Percentiles rank a stretch among this genome's conserved stretches.
Conservation (phyloP, 2,888 invertebrate species). For the Euzophera pinguis region DNA sequence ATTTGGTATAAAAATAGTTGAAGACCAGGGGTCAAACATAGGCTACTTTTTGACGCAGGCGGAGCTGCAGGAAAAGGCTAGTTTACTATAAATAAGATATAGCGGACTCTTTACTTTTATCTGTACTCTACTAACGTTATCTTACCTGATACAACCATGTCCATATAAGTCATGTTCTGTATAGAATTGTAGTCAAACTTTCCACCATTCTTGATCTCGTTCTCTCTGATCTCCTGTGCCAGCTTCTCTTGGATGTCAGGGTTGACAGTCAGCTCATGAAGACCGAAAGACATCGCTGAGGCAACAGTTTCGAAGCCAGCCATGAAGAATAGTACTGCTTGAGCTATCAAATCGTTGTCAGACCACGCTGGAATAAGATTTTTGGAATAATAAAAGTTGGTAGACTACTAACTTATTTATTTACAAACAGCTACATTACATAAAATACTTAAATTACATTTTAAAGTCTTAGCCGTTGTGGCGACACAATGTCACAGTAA, state of each 20-base stretch:
- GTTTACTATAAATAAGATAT: no score
- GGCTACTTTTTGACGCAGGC: no score
- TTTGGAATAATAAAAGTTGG: neutral
- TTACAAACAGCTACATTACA: no score
- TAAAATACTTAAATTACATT: no score
- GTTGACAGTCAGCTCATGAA: slow-evolving; percentile 47
- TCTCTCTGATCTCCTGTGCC: slow-evolving; percentile 42
- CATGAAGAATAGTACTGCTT: slow-evolving; percentile 47
- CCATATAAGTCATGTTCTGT: slow-evolving; percentile 52
- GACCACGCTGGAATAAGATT: slow-evolving; percentile 30
- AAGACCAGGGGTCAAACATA: no score
- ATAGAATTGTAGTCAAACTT: slow-evolving; percentile 64
- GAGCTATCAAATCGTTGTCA: slow-evolving; percentile 42
- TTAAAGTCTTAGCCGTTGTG: no score
- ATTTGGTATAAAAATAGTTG: no score
- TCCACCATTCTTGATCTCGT: slow-evolving; percentile 41
- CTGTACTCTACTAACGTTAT: neutral
- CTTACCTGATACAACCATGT: slow-evolving; percentile 69
- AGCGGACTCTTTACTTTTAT: no score
- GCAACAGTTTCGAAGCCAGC: slow-evolving; percentile 52
- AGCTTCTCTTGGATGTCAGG: slow-evolving; percentile 48
- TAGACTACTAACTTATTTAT: neutral
- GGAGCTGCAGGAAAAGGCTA: no score
- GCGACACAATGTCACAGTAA: no score
- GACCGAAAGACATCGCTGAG: slow-evolving; percentile 38